These are phyloP conservation scores for Loris lydekkerianus DNA, from an alignment of 2,797 vertebrate genomes.

Conservation along the genomic window DNA sequence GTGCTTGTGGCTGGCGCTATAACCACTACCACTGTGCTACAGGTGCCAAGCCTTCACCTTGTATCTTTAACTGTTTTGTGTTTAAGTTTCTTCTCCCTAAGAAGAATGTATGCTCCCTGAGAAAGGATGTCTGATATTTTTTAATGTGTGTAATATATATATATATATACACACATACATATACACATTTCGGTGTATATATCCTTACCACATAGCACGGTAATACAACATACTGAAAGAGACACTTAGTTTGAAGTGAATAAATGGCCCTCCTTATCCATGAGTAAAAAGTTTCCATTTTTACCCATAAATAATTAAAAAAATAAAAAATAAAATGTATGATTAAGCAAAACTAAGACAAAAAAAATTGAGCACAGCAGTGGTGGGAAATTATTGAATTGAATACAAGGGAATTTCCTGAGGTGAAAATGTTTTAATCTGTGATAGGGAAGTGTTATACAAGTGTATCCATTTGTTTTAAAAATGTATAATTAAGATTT, in stretches of 20 bases:
- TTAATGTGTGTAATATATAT: neutral
- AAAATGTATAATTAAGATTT: conserved; percentile 51
- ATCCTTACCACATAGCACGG: neutral
- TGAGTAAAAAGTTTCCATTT: conserved; percentile 46
- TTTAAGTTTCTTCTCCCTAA: conserved; percentile 32
- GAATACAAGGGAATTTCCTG: conserved; percentile 26
- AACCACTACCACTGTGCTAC: too few species aligned
- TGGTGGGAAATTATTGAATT: neutral
- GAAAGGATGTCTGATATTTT: neutral
- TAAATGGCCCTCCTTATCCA: neutral
- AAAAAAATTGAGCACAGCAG: neutral
- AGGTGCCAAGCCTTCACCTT: neutral
- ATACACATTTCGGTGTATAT: neutral
- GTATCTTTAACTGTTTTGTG: conserved; percentile 48
- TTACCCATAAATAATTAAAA: conserved; percentile 18
- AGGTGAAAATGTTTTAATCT: conserved; percentile 43
- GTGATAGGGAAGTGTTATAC: neutral
- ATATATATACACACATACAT: neutral
- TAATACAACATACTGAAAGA: conserved; percentile 42
- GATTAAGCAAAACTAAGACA: conserved; percentile 57
- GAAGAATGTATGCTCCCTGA: neutral
- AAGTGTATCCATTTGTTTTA: conserved; percentile 13
- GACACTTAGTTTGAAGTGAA: conserved; percentile 18
- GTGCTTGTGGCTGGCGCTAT: too few species aligned
- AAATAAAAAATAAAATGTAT: conserved; percentile 62